Conservation (phyloP, 2,113 vertebrate genomes). For the Grammomys dolichurus region DNA sequence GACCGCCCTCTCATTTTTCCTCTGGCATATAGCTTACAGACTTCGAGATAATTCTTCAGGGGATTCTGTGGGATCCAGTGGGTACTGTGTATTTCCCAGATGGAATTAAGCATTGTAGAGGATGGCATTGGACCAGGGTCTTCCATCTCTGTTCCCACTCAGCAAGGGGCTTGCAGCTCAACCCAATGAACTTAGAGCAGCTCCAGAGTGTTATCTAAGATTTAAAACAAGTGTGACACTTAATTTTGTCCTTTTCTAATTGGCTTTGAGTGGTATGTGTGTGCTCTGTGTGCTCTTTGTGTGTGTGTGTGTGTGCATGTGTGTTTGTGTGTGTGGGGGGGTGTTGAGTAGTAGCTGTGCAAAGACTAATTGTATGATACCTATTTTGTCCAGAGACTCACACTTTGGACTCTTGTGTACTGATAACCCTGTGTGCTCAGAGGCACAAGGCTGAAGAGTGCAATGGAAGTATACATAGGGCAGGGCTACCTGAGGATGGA, state of each 20-base stretch:
- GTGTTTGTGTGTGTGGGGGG: background rate
- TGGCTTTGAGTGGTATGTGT: background rate
- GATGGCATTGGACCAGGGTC: background rate
- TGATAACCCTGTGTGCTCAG: background rate
- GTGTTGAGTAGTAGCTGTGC: background rate
- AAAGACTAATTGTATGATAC: conserved; percentile 3
- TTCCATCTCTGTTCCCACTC: background rate
- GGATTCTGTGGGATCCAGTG: background rate
- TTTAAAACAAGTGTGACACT: conserved; percentile 20
- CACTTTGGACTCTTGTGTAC: conserved; percentile 2
- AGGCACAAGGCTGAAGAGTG: background rate
- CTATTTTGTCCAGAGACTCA: background rate
- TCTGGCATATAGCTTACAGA: background rate
- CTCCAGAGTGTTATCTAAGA: background rate
- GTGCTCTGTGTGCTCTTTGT: background rate
- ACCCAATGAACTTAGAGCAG: background rate
- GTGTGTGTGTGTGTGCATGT: background rate
- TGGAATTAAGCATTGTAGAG: conserved; percentile 18
- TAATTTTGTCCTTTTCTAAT: conserved; percentile 41
- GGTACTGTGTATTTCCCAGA: background rate
- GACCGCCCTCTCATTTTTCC: background rate
- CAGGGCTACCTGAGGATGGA: background rate
- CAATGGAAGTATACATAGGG: background rate
- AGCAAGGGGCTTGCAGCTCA: background rate
- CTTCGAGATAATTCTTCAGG: conserved; percentile 23